Evolutionary conservation across 2,888 invertebrate species (phyloP).

Genomic region (Athrips mouffetella): DNA sequence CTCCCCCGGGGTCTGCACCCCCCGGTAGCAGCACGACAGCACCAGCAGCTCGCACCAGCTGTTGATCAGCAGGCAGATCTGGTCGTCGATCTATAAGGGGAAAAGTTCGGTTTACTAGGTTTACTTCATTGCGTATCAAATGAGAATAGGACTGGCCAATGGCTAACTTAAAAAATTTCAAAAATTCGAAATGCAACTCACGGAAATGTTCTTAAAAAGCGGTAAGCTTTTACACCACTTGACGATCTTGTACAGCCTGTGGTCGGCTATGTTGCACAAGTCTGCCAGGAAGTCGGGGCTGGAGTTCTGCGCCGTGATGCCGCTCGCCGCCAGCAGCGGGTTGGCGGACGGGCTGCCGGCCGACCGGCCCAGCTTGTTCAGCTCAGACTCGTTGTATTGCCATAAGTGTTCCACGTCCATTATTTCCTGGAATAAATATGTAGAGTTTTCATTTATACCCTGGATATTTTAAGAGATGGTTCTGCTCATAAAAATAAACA

Average conservation of each 20-base stretch:
- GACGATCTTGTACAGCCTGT: slow-evolving; percentile 96
- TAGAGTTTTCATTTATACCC: too few species aligned
- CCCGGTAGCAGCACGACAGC: slow-evolving; percentile 96
- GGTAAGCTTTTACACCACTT: slow-evolving; percentile 99
- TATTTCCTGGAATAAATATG: slow-evolving; percentile 83
- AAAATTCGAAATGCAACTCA: slow-evolving; percentile 57
- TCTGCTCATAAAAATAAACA: too few species aligned
- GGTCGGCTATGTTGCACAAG: slow-evolving; percentile 96
- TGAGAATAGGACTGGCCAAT: background rate
- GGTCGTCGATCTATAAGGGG: slow-evolving; percentile 92
- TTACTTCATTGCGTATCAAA: background rate
- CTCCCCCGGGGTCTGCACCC: slow-evolving; percentile 93
- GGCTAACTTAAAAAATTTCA: background rate
- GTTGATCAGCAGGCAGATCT: slow-evolving; percentile 96
- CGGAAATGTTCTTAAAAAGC: slow-evolving; percentile 96
- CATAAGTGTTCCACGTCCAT: slow-evolving; percentile 97
- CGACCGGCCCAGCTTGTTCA: slow-evolving; percentile 80
- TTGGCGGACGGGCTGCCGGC: slow-evolving; percentile 61
- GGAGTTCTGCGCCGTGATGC: slow-evolving; percentile 79
- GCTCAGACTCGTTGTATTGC: slow-evolving; percentile 93
- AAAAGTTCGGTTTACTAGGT: background rate
- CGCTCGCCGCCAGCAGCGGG: slow-evolving; percentile 67
- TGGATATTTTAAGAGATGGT: too few species aligned
- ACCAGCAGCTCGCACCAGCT: slow-evolving; percentile 97
- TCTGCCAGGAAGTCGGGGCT: slow-evolving; percentile 92